Evolutionary conservation across 2,113 vertebrate species (phyloP), one percentile per base, ranked within the genome.

Genomic region (Maccullochella peelii): DNA sequence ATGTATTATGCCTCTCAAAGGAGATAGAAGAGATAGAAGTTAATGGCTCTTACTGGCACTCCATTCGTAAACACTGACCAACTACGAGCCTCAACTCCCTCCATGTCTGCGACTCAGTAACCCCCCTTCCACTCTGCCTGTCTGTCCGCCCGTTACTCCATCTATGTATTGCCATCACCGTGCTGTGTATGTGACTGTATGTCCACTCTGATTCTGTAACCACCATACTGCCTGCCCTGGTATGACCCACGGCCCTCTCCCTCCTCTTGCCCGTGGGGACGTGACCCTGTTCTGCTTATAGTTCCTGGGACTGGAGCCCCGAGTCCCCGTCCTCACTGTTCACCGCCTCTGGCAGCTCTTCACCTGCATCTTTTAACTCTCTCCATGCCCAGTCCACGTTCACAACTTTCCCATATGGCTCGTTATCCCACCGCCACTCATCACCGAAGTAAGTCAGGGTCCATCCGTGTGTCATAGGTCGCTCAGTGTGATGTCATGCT

Each of bases 351-450:
- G 93, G 90, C 85, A 92, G 91, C 86, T 93, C 93, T 80, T 94
- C 95, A 93, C 93, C 94, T 79, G 65, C 90, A 91, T 97, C 96
- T 89, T 86, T 91, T 93, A 93, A 91, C 95, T 96, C 95, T 90
- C 92, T 90, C 94, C 94, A 95, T 95, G 83, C 87, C 95, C 80
- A 89, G 93, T 92, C 95, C 93, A 90, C 94, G 92, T 86, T 96
- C 89, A 94, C 93, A 84, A 89, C 86, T 70, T 80, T 94, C 90
- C 88, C 91, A 91, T 95, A 93, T 69, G 92, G 86, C 86, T 91
- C 95, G 89, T 93, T 94, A 89, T 93, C 94, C 90, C 94, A 91
- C 93, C 88, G 96, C 93, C 93, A 94, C 90, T 73, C 91, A 94
- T 93, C 93, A 83, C 96, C 91, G 83, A 96, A 96, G 89, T 95